phyloP scores from a whole-genome alignment of 2,113 vertebrate species.

The Xiphophorus hellerii region DNA sequence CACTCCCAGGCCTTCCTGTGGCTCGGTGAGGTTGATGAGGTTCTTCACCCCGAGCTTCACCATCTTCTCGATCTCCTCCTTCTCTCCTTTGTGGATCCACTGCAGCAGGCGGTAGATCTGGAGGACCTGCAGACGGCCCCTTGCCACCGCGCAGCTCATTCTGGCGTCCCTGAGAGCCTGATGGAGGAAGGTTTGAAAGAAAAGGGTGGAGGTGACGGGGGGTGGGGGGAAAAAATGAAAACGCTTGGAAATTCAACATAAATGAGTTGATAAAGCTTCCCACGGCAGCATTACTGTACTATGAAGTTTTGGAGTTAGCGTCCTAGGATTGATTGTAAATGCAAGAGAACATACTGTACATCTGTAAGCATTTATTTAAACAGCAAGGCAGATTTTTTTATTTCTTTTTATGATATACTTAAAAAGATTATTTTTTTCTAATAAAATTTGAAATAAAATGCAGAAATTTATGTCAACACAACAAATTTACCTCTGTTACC shows the following conservation, averaged over 20 bases:
- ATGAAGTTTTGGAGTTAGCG: not conserved
- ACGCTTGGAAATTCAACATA: not conserved
- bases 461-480: not conserved
- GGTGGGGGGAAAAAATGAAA: not conserved
- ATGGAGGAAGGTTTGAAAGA: not conserved
- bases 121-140: constrained; percentile 82
- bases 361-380: not conserved
- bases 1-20: constrained; percentile 80
- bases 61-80: constrained; percentile 85
- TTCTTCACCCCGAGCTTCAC: constrained; percentile 80
- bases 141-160: constrained; percentile 63
- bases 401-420: not conserved
- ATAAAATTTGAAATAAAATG: not conserved
- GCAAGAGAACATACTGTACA: too few species aligned
- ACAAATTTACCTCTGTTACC: not conserved
- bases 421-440: not conserved
- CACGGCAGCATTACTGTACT: not conserved
- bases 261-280: not conserved
- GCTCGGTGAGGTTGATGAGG: constrained; percentile 90
- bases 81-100: constrained; percentile 81
- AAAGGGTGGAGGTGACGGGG: not conserved
- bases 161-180: not conserved
- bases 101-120: constrained; percentile 93
- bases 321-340: not conserved
- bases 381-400: not conserved